A percentile compares a stretch with the other conserved stretches of the same genome.
Evolutionary conservation across 2,113 vertebrate species (phyloP).

Genomic region (Nycticorax nycticorax): DNA sequence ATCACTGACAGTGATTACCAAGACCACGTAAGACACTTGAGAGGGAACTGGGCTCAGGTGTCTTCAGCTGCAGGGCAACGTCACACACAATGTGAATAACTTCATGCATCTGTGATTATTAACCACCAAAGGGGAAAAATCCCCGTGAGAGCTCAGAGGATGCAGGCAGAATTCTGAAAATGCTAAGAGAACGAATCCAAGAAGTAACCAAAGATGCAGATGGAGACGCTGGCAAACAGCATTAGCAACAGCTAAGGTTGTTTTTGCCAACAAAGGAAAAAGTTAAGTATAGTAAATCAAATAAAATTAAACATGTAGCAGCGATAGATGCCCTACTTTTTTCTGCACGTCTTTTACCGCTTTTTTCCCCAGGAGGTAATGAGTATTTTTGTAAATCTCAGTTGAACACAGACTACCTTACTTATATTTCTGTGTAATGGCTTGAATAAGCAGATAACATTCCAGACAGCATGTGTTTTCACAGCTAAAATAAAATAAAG

Average conservation of each 20-base stretch:
- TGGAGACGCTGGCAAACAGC: conserved; percentile 30
- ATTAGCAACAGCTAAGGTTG: conserved; percentile 40
- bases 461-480: not conserved
- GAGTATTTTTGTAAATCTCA: not conserved
- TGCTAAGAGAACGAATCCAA: not conserved
- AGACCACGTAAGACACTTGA: not conserved
- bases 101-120: not conserved
- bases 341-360: not conserved
- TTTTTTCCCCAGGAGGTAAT: not conserved
- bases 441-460: not conserved
- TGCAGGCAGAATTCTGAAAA: not conserved
- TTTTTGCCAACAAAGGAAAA: conserved; percentile 47
- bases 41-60: not conserved
- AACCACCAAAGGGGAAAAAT: not conserved
- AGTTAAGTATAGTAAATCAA: conserved; percentile 49
- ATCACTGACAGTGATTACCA: not conserved
- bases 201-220: conserved; percentile 34
- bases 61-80: not conserved
- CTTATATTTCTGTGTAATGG: not conserved
- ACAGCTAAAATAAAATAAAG: not conserved
- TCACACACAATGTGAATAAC: not conserved
- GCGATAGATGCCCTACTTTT: conserved; percentile 44
- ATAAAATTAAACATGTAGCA: conserved; percentile 49
- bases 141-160: not conserved
- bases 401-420: not conserved